A percentile compares a stretch with the other conserved stretches of the same genome.
Evolutionary conservation across 1,140 invertebrate genomes (phyloP).

Genomic region (Olivierus martensii): DNA sequence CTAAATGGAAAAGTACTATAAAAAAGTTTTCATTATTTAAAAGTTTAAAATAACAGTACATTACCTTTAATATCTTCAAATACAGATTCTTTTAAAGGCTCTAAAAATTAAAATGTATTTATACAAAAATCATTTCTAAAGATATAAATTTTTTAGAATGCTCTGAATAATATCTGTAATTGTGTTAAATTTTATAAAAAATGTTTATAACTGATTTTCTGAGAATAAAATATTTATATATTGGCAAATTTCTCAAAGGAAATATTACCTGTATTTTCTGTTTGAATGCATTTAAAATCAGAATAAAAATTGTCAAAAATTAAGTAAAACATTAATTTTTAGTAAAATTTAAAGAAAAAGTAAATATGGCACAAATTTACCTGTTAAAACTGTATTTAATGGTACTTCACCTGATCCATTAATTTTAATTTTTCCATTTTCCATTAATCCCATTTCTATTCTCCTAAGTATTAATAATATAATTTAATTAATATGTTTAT

Average conservation of each 20-base stretch:
- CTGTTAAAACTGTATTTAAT: constrained; percentile 7
- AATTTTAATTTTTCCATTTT: constrained; percentile 12
- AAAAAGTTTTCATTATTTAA: not conserved
- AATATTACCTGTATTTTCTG: not conserved
- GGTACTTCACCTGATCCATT: not conserved
- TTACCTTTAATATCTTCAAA: constrained; percentile 41
- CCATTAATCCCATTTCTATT: constrained; percentile 14
- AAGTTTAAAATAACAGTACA: not conserved
- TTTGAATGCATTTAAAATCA: not conserved
- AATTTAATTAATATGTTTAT: no score
- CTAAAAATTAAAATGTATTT: not conserved
- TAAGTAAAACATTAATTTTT: no score
- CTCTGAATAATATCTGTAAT: no score
- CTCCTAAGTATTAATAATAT: constrained; percentile 1
- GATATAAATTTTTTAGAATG: no score
- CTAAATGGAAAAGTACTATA: constrained; percentile 25
- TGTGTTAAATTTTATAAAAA: no score
- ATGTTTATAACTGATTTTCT: no score
- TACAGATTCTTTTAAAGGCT: constrained; percentile 24
- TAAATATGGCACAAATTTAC: no score
- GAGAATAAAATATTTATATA: no score
- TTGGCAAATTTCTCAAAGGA: no score
- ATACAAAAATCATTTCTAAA: no score
- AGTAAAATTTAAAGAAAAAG: no score
- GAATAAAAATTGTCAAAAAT: no score